Evolutionary conservation across 2,797 vertebrate species (phyloP).

Genomic region (Phylloscopus collybita): DNA sequence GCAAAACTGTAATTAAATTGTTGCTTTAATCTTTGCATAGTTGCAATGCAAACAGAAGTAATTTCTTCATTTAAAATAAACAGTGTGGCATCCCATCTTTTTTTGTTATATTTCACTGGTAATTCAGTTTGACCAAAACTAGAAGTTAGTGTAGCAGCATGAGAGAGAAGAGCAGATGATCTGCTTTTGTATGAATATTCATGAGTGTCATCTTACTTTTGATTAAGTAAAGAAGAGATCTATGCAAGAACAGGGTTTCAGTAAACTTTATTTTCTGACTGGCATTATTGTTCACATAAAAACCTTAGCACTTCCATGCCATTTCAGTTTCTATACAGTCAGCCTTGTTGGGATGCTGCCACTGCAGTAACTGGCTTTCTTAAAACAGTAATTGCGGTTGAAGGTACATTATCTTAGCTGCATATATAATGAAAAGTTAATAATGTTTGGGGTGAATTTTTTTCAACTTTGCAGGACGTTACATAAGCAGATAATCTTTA

Average conservation of each 20-base stretch:
- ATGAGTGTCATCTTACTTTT: background rate
- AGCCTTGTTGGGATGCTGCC: constrained; percentile 33
- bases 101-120: background rate
- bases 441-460: background rate
- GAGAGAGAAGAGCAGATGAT: background rate
- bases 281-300: background rate
- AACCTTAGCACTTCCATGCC: constrained; percentile 3
- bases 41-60: constrained; percentile 22
- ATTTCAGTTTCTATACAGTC: background rate
- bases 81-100: background rate
- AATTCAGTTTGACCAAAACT: background rate
- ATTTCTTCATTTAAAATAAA: constrained; percentile 60
- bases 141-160: background rate
- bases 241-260: background rate
- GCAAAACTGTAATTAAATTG: constrained; percentile 53
- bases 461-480: constrained; percentile 54
- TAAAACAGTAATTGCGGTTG: constrained; percentile 59
- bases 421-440: constrained; percentile 48
- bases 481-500: constrained; percentile 52
- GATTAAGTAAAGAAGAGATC: background rate
- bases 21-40: constrained; percentile 60
- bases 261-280: constrained; percentile 38
- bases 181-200: constrained; percentile 12
- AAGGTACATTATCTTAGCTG: constrained; percentile 60
- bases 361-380: constrained; percentile 34